A percentile compares a stretch with the other conserved stretches of the same genome.
phyloP scores from a whole-genome alignment of 2,888 invertebrate species.

The Gisinianus flammeolus region DNA sequence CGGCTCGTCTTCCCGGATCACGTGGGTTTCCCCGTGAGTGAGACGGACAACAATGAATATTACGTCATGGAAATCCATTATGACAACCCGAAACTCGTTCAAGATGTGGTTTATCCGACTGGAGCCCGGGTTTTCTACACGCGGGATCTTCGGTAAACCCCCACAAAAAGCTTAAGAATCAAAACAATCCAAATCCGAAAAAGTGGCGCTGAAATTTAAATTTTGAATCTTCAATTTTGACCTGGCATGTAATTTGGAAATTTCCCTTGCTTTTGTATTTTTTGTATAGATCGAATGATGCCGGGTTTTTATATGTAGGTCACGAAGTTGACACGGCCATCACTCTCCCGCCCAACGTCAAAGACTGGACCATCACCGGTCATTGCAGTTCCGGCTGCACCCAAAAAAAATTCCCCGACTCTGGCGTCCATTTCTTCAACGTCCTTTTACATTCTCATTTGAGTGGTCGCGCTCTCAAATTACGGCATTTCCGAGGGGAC shows the following conservation, averaged over 20 bases:
- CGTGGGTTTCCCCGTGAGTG: conserved; percentile 24
- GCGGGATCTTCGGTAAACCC: conserved; percentile 70
- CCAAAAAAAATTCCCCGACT: neutral
- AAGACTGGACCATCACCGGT: neutral
- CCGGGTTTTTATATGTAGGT: neutral
- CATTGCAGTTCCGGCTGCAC: conserved; percentile 20
- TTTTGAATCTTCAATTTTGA: neutral
- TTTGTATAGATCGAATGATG: neutral
- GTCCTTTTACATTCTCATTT: conserved; percentile 21
- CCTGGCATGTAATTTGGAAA: neutral
- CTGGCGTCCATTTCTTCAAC: conserved; percentile 22
- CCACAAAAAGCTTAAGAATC: neutral
- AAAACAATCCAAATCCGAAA: neutral
- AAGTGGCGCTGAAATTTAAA: neutral
- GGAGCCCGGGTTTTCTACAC: conserved; percentile 17
- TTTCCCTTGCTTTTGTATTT: neutral
- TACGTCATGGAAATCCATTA: conserved; percentile 34
- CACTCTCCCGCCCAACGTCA: neutral
- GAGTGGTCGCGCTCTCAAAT: conserved; percentile 17
- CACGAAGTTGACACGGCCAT: neutral
- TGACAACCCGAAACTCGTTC: conserved; percentile 11
- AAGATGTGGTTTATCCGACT: neutral
- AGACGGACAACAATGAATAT: neutral
- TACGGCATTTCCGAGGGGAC: conserved; percentile 31
- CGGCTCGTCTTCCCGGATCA: conserved; percentile 8